Conservation (phyloP, 2,888 invertebrate species). For the Drosophila birchii region DNA sequence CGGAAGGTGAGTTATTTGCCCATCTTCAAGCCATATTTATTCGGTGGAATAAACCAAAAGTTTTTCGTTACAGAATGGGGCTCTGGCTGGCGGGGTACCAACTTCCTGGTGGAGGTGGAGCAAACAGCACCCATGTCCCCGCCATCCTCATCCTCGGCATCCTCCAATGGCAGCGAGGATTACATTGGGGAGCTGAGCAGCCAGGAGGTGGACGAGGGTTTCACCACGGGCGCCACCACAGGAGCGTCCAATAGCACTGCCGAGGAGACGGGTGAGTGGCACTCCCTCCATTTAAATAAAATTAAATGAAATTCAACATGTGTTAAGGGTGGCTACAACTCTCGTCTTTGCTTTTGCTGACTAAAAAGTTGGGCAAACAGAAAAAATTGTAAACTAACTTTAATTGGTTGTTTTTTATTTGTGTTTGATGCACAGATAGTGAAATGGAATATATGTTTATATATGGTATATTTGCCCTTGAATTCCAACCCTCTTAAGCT, state of each 20-base stretch:
- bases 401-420: not conserved
- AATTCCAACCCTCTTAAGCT: not conserved
- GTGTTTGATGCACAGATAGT: not conserved
- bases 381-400: slow-evolving; percentile 3
- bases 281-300: too few relatives aligned
- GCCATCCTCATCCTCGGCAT: slow-evolving; percentile 55
- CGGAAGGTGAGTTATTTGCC: slow-evolving; percentile 79
- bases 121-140: slow-evolving; percentile 77
- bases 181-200: slow-evolving; percentile 65
- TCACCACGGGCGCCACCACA: slow-evolving; percentile 55
- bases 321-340: not conserved
- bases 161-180: slow-evolving; percentile 66
- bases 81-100: slow-evolving; percentile 83
- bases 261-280: slow-evolving; percentile 62
- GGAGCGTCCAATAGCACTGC: slow-evolving; percentile 65
- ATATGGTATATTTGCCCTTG: not conserved
- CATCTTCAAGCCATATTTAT: not conserved
- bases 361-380: not conserved
- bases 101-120: slow-evolving; percentile 84
- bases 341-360: not conserved
- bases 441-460: not conserved
- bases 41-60: not conserved
- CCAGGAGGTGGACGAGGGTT: slow-evolving; percentile 62
- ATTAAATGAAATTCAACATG: too few relatives aligned
- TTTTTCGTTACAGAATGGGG: slow-evolving; percentile 82